Conservation (phyloP, 2,113 vertebrate genomes). For the Scortum barcoo region DNA sequence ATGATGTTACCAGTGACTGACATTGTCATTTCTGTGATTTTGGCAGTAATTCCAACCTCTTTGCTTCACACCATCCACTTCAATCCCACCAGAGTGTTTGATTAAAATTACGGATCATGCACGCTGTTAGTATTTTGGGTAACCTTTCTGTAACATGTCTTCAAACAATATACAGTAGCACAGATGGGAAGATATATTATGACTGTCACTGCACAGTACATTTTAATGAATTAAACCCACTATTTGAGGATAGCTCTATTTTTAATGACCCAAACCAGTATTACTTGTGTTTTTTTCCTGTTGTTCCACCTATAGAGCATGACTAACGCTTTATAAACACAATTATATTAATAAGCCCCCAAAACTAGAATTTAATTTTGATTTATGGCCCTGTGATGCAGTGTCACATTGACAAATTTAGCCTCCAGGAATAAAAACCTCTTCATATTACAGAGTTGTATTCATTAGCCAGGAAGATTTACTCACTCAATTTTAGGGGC, state of each 20-base stretch:
- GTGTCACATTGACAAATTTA: constrained; percentile 33
- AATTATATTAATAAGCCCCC: constrained; percentile 14
- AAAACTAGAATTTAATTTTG: constrained; percentile 22
- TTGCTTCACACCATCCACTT: background rate
- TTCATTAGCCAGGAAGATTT: constrained; percentile 42
- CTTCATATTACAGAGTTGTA: background rate
- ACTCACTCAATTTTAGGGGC: constrained; percentile 17
- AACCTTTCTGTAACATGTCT: background rate
- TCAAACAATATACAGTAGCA: background rate
- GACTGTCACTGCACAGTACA: background rate
- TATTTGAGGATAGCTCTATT: background rate
- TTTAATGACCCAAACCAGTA: background rate
- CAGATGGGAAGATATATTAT: background rate
- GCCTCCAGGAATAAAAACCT: constrained; percentile 4
- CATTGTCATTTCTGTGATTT: background rate
- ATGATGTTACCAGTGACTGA: background rate
- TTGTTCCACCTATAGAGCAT: background rate
- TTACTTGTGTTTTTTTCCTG: background rate
- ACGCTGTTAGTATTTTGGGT: background rate
- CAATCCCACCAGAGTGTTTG: background rate
- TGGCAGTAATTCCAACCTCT: background rate
- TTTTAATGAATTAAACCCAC: background rate
- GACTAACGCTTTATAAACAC: constrained; percentile 24
- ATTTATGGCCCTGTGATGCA: constrained; percentile 35
- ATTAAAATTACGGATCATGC: background rate